Base-by-base conservation (phyloP, 2,113 vertebrate genomes). In the Charina bottae region DNA sequence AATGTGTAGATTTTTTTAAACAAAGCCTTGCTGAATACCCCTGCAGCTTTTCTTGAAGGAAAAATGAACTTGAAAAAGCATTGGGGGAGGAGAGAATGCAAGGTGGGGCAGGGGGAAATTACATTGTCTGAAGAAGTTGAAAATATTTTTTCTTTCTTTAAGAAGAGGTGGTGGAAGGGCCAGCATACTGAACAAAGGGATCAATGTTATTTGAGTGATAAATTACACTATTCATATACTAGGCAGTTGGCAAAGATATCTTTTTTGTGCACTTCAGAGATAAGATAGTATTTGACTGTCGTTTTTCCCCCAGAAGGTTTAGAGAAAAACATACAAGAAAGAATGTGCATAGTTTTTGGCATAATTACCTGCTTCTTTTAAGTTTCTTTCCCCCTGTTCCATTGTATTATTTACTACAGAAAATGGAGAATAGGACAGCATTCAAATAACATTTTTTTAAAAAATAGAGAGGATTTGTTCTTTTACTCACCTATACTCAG, bases 251-350 rank as follows among this genome's bases (percentile, higher is more conserved):
- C 64, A 93, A 4, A 92, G 28, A 21, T 37, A 93, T 90, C 62
- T 96, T 90, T 93, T 86, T 90, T 95, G 59, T 94, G 93, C 64
- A 92, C 54, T 21, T 0, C 24, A 87, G 94, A 95, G 95, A 95
- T 95, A 96, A 90, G 87, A 93, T 93, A 95, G 17, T 90, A 3
- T 95, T 95, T 37, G 60, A 33, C 46, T 93, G 93, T 92, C 26
- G 89, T 89, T 88, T 64, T 28, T 94, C 92, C 91, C 33, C 13
- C 55, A 17, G 11, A 91, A 94, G 85, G 72, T 0, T 0, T 0
- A 15, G 42, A 56, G 91, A 55, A 60, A 94, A 88, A 8, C 46
- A 59, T 68, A 87, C 72, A 37, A 24, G 42, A 92, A 92, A 94
- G 90, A 92, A 92, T 60, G 54, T 9, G 33, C 24, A 86, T 2